These are phyloP conservation scores for Erebia epiphron DNA, from an alignment of 2,888 invertebrate species.

Conservation along the genomic window DNA sequence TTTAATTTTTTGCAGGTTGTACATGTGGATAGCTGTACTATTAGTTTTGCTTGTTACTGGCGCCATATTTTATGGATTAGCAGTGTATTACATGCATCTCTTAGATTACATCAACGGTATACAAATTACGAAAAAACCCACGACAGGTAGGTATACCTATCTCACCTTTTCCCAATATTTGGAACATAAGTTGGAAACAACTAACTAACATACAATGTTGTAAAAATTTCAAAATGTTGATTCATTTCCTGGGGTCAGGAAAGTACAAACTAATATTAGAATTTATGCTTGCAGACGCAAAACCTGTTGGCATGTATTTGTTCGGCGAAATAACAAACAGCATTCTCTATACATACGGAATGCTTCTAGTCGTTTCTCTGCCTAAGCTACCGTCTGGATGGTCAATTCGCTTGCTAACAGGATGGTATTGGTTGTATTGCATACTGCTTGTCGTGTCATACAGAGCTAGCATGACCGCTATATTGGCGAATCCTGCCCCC, in stretches of 20 bases:
- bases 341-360: conserved; percentile 90
- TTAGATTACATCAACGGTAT: conserved; percentile 46
- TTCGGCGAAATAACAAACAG: conserved; percentile 89
- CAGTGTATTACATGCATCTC: conserved; percentile 81
- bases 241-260: conserved; percentile 10
- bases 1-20: conserved; percentile 72
- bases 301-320: conserved; percentile 84
- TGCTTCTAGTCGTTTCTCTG: conserved; percentile 90
- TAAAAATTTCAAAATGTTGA: background rate
- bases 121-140: background rate
- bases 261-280: conserved; percentile 31
- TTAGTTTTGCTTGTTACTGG: conserved; percentile 86
- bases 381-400: conserved; percentile 90
- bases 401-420: conserved; percentile 91
- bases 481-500: conserved; percentile 89
- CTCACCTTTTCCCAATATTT: background rate
- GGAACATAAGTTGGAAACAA: too few relatives aligned
- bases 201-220: too few relatives aligned
- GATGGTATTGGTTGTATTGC: conserved; percentile 95
- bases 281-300: conserved; percentile 60
- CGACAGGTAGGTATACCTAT: background rate
- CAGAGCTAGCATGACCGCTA: conserved; percentile 92
- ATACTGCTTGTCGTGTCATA: conserved; percentile 91
- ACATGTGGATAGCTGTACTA: conserved; percentile 90
- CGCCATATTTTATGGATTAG: conserved; percentile 85